These are phyloP conservation scores for Fragum sueziense DNA, from an alignment of 2,888 invertebrate genomes.

Conservation along the genomic window DNA sequence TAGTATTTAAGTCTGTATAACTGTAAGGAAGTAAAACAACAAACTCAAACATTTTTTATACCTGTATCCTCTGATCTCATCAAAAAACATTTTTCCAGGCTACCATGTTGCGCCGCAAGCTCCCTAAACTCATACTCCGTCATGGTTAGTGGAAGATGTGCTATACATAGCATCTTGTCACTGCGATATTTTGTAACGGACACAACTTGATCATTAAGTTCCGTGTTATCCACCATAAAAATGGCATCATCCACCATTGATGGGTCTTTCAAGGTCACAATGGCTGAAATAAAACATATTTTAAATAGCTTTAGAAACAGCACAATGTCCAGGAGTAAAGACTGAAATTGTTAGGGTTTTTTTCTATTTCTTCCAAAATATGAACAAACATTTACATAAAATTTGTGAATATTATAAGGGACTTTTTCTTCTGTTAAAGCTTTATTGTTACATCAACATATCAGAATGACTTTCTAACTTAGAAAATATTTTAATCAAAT, in stretches of 20 bases:
- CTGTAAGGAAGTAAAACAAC: no score
- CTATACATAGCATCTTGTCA: slow-evolving; percentile 84
- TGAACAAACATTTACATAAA: no score
- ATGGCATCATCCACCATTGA: slow-evolving; percentile 73
- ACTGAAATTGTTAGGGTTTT: no score
- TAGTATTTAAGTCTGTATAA: no score
- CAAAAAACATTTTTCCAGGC: slow-evolving; percentile 83
- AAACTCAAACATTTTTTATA: background rate
- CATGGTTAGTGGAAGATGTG: slow-evolving; percentile 83
- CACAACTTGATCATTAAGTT: slow-evolving; percentile 75
- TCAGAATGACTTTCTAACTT: no score
- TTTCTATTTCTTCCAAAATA: no score
- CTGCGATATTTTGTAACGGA: slow-evolving; percentile 82
- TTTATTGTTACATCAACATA: no score
- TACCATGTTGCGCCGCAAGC: slow-evolving; percentile 83
- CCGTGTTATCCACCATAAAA: slow-evolving; percentile 62
- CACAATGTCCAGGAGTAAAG: no score
- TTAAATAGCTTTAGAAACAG: background rate
- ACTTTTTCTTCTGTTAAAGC: no score
- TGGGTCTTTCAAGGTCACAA: slow-evolving; percentile 74
- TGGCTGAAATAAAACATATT: slow-evolving; percentile 62
- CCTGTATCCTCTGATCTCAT: slow-evolving; percentile 83
- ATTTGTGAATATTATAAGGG: no score
- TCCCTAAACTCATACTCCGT: slow-evolving; percentile 83
- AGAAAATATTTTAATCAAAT: no score